Conservation (phyloP, 2,888 invertebrate genomes). For the Argyresthia albistria region DNA sequence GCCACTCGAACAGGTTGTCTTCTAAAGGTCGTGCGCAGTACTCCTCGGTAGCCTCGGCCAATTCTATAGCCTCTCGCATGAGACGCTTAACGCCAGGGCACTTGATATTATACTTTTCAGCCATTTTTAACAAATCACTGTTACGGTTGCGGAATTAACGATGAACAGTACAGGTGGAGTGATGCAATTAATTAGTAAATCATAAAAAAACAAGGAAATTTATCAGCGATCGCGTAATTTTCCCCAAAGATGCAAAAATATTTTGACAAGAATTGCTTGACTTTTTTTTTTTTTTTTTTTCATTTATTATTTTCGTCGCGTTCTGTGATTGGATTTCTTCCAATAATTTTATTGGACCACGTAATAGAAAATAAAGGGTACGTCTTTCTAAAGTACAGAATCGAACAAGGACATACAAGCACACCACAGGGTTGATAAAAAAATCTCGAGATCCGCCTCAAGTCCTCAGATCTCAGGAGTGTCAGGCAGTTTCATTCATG, state of each 20-base stretch:
- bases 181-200: not conserved
- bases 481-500: too few relatives aligned
- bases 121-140: conserved; percentile 23
- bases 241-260: not conserved
- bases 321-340: too few relatives aligned
- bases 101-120: conserved; percentile 64
- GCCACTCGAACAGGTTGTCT: conserved; percentile 98
- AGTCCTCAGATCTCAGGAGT: too few relatives aligned
- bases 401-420: too few relatives aligned
- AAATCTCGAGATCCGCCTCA: too few relatives aligned
- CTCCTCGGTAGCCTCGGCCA: conserved; percentile 89
- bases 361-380: too few relatives aligned
- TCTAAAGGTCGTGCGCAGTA: conserved; percentile 92
- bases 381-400: too few relatives aligned
- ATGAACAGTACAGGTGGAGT: not conserved
- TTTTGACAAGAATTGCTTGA: not conserved
- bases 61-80: conserved; percentile 92
- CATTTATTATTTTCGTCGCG: not conserved
- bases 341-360: not conserved
- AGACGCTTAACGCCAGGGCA: conserved; percentile 91
- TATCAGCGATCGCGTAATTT: not conserved
- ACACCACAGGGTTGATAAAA: too few relatives aligned
- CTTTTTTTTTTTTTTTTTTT: not conserved
- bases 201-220: not conserved
- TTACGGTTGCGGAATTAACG: not conserved